phyloP scores from a whole-genome alignment of 2,797 vertebrate species.

The Acanthurus tractus region DNA sequence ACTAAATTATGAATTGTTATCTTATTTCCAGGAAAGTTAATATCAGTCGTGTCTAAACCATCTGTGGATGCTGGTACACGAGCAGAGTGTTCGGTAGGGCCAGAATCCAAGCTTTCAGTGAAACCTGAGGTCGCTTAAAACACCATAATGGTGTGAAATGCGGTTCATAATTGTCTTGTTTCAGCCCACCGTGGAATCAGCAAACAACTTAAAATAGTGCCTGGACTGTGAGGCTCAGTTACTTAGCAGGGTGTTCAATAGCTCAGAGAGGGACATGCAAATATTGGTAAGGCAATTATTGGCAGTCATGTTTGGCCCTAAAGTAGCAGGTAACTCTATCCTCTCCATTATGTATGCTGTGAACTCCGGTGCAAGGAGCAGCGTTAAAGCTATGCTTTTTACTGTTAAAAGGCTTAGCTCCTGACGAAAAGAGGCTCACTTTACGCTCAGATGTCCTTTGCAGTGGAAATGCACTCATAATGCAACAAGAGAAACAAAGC shows the following conservation, averaged over 20 bases:
- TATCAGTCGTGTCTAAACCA: constrained; percentile 12
- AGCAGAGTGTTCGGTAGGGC: constrained; percentile 20
- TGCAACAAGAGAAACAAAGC: constrained; percentile 73
- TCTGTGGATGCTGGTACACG: background rate
- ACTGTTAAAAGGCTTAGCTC: constrained; percentile 80
- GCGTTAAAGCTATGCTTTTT: constrained; percentile 77
- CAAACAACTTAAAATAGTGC: constrained; percentile 85
- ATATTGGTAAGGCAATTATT: constrained; percentile 87
- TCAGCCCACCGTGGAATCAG: constrained; percentile 74
- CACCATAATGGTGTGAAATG: constrained; percentile 80
- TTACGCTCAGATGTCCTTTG: constrained; percentile 78
- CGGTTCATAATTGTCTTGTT: constrained; percentile 80
- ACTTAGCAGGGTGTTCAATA: constrained; percentile 85
- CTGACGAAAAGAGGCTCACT: constrained; percentile 78
- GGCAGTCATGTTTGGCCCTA: constrained; percentile 81
- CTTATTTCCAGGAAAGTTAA: constrained; percentile 20
- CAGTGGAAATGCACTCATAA: constrained; percentile 79
- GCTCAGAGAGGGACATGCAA: constrained; percentile 86
- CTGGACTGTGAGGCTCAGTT: constrained; percentile 67
- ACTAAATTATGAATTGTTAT: background rate
- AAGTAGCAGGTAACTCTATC: constrained; percentile 87
- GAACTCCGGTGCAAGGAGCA: constrained; percentile 75
- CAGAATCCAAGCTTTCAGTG: constrained; percentile 49
- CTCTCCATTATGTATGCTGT: constrained; percentile 82
- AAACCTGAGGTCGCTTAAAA: constrained; percentile 71